Percentiles rank a stretch among this genome's conserved stretches.
Conservation (phyloP, 2,888 invertebrate species). For the Calliphora vomitoria region DNA sequence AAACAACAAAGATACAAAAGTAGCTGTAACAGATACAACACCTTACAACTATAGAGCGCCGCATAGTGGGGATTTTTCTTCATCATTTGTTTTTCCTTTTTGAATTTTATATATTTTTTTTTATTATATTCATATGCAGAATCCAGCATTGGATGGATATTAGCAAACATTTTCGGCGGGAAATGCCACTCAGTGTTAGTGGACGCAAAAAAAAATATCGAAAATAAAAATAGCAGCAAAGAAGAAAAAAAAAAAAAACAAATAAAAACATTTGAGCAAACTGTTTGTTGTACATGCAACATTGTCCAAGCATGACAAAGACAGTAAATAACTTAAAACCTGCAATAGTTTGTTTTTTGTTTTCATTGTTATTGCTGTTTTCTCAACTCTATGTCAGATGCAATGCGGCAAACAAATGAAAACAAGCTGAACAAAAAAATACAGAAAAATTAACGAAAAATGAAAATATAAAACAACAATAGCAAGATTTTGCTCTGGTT, state of each 20-base stretch:
- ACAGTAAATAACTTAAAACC: conserved; percentile 54
- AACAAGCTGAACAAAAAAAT: conserved; percentile 8
- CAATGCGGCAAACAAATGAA: conserved; percentile 61
- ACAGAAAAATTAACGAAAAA: conserved; percentile 10
- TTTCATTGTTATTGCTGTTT: conserved; percentile 36
- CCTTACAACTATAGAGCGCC: conserved; percentile 38
- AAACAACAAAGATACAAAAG: conserved; percentile 37
- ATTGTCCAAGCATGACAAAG: conserved; percentile 66
- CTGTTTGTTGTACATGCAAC: conserved; percentile 60
- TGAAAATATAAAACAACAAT: conserved; percentile 44
- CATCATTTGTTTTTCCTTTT: conserved; percentile 10
- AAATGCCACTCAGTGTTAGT: conserved; percentile 71
- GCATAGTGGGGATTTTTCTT: conserved; percentile 34
- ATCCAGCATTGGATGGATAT: conserved; percentile 18
- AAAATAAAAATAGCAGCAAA: background rate
- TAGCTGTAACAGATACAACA: conserved; percentile 58
- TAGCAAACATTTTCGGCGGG: conserved; percentile 70
- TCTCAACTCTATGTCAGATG: conserved; percentile 51
- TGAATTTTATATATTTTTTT: background rate
- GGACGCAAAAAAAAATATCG: conserved; percentile 36
- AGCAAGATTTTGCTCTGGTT: conserved; percentile 68
- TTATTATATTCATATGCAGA: conserved; percentile 48
- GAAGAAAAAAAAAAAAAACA: conserved; percentile 25
- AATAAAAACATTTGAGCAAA: conserved; percentile 44
- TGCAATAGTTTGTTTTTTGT: conserved; percentile 51